These are phyloP conservation scores for Mycteria americana DNA, from an alignment of 2,797 vertebrate genomes.

Conservation along the genomic window DNA sequence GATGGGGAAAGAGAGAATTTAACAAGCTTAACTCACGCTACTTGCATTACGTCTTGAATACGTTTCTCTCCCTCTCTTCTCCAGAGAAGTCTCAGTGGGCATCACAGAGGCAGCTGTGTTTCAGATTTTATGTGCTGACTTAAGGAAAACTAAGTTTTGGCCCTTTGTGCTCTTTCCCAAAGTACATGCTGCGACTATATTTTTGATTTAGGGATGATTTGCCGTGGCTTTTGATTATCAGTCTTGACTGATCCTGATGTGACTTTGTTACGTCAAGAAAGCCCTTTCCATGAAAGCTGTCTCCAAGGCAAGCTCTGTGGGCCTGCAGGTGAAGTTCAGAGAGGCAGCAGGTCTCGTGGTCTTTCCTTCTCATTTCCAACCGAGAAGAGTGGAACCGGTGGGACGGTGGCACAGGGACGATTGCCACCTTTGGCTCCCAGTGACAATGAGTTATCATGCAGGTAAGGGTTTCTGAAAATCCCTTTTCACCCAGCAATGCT, in stretches of 20 bases:
- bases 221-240: not conserved
- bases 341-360: not conserved
- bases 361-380: not conserved
- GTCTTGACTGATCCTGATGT: not conserved
- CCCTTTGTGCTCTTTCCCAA: not conserved
- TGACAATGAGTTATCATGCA: not conserved
- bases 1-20: not conserved
- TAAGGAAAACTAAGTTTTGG: not conserved
- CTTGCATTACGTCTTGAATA: not conserved
- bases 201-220: not conserved
- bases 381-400: not conserved
- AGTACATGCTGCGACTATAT: not conserved
- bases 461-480: not conserved
- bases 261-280: not conserved
- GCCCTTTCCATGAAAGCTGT: not conserved
- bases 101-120: not conserved
- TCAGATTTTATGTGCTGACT: not conserved
- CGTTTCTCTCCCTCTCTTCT: not conserved
- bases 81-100: not conserved
- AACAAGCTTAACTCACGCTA: not conserved
- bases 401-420: accelerated
- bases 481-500: not conserved
- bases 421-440: not conserved
- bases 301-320: not conserved
- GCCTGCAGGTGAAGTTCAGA: not conserved